Evolutionary conservation across 2,888 invertebrate species (phyloP).

Genomic region (Chouioia cunea): DNA sequence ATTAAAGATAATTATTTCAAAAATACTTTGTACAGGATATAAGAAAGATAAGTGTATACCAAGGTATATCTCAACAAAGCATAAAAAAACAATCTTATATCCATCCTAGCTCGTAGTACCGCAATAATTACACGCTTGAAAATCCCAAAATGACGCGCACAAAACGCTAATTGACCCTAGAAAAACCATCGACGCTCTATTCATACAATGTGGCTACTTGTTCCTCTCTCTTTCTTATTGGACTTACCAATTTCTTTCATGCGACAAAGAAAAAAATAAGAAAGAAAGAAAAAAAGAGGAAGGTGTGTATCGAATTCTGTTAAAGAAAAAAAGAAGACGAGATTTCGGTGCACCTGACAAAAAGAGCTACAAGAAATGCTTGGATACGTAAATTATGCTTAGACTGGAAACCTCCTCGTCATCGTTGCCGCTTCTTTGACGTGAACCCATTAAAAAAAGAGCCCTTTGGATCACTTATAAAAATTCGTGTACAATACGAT

Average conservation of each 20-base stretch:
- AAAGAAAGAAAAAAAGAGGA: background rate
- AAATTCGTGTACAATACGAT: background rate
- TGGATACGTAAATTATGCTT: conserved; percentile 37
- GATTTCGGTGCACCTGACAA: background rate
- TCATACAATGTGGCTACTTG: no score
- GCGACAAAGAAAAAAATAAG: background rate
- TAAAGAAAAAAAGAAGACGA: no score
- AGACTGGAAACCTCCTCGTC: conserved; percentile 6
- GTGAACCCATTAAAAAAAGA: conserved; percentile 10
- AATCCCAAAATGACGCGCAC: conserved; percentile 41
- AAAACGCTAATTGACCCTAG: conserved; percentile 30
- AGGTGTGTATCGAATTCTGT: background rate
- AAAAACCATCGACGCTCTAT: no score
- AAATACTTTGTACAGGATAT: no score
- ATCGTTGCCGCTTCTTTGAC: background rate
- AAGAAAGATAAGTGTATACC: no score
- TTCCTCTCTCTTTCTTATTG: conserved; percentile 37
- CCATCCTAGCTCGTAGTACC: conserved; percentile 44
- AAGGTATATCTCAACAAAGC: no score
- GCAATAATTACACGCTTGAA: conserved; percentile 45
- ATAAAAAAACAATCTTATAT: conserved; percentile 25
- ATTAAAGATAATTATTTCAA: no score
- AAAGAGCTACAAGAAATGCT: conserved; percentile 7
- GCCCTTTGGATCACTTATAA: background rate
- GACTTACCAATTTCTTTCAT: conserved; percentile 44